Percentiles rank a stretch among this genome's conserved stretches.
phyloP scores from a whole-genome alignment of 2,888 invertebrate species.

The Argyresthia albistria region DNA sequence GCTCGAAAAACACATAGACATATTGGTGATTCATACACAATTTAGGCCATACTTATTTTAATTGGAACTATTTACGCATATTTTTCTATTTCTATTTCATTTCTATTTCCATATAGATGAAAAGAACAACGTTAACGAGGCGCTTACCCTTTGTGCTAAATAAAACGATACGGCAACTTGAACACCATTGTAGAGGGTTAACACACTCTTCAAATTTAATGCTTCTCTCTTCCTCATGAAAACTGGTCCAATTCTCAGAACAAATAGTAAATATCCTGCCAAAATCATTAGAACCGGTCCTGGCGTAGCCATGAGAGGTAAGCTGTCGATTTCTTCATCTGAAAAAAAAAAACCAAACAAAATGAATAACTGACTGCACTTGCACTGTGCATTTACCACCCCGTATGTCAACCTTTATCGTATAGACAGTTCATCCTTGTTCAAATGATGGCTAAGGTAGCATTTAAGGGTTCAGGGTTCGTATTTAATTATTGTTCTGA shows the following conservation, averaged over 20 bases:
- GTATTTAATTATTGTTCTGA: too few relatives aligned
- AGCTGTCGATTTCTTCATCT: conserved; percentile 74
- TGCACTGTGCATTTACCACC: neutral
- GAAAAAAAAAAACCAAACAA: conserved; percentile 19
- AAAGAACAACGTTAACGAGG: neutral
- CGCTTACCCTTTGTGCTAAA: conserved; percentile 85
- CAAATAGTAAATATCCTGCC: conserved; percentile 79
- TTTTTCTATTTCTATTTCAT: too few relatives aligned
- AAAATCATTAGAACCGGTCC: conserved; percentile 82
- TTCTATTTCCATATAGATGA: neutral
- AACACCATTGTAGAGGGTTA: conserved; percentile 87
- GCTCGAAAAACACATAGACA: too few relatives aligned
- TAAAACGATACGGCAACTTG: conserved; percentile 90
- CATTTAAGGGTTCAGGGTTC: too few relatives aligned
- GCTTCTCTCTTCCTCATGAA: conserved; percentile 90
- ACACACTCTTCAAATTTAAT: conserved; percentile 79
- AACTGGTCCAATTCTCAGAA: conserved; percentile 84
- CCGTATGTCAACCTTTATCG: neutral
- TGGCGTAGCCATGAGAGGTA: conserved; percentile 85
- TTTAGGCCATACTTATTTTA: too few relatives aligned
- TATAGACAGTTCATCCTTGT: too few relatives aligned
- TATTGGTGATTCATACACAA: too few relatives aligned
- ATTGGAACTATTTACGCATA: too few relatives aligned
- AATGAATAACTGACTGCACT: neutral
- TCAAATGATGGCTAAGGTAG: too few relatives aligned